Base-by-base conservation (phyloP, 2,797 vertebrate genomes). In the Adrianichthys oophorus region DNA sequence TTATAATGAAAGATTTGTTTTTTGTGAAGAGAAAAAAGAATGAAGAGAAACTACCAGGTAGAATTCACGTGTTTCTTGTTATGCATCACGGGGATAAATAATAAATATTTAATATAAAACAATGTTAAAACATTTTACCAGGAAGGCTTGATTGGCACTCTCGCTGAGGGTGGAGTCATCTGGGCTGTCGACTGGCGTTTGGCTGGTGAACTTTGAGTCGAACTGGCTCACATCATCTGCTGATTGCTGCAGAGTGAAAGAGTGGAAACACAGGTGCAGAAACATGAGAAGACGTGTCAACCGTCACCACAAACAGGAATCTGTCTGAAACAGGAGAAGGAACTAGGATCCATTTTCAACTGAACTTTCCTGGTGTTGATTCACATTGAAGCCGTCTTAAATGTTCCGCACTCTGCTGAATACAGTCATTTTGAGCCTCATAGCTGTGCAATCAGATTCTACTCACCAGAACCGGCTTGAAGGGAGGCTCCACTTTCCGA, bases 181-280 rank as follows among this genome's bases (percentile, higher is more conserved):
- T 17, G 98, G 98, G 86, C 98, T 99, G 90, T 99, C 98, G 46
- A 99, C 97, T 50, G 98, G 98, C 49, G 97, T 98, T 93, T 99
- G 97, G 89, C 96, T 95, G 87, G 98, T 99, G 93, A 99, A 99
- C 93, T 99, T 99, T 4, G 97, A 98, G 91, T 99, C 98, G 83
- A 99, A 99, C 88, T 99, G 98, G 93, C 98, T 99, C 87, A 99
- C 98, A 73, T 99, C 98, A 83, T 99, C 98, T 74, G 98, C 98
- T 16, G 98, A 99, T 98, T 99, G 96, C 98, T 99, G 77, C 46
- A 15, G 42, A 77, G 70, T 69, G 52, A 7, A 61, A 15, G 15
- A 60, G 41, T 41, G 13, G 32, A 45, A 46, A 53, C 15, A 7
- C 43, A 50, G 46, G 59, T 77, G 57, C 24, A 15, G 64, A 44